Evolutionary conservation across 2,888 invertebrate genomes (phyloP).

Genomic region (Drosophila eohydei): DNA sequence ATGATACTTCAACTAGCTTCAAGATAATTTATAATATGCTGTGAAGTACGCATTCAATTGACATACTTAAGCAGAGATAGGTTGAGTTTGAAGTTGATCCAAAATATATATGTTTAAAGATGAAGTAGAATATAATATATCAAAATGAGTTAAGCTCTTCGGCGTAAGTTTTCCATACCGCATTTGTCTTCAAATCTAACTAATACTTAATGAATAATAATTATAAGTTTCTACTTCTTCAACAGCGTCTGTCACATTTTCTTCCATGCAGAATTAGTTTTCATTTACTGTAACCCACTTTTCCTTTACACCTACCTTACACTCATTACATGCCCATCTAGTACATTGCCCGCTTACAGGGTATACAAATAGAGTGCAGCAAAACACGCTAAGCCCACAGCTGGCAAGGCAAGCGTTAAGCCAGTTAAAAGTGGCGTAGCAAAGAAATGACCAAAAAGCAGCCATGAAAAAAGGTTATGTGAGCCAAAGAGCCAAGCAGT

Average conservation of each 20-base stretch:
- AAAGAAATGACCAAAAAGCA: conserved; percentile 10
- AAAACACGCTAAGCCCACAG: conserved; percentile 6
- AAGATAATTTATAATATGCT: no score
- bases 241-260: neutral
- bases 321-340: neutral
- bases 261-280: neutral
- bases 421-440: conserved; percentile 31
- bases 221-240: no score
- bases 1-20: no score
- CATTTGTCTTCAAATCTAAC: no score
- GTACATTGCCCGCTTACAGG: conserved; percentile 15
- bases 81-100: no score
- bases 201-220: no score
- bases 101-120: no score
- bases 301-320: neutral
- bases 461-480: conserved; percentile 16
- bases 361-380: conserved; percentile 22
- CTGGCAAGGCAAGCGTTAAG: conserved; percentile 46
- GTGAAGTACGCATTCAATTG: no score
- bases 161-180: no score
- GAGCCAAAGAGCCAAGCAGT: conserved; percentile 8
- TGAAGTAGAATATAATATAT: no score
- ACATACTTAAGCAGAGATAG: no score
- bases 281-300: neutral
- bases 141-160: no score